These are phyloP conservation scores for Phoronis australis DNA, from an alignment of 2,888 invertebrate species.

Conservation along the genomic window DNA sequence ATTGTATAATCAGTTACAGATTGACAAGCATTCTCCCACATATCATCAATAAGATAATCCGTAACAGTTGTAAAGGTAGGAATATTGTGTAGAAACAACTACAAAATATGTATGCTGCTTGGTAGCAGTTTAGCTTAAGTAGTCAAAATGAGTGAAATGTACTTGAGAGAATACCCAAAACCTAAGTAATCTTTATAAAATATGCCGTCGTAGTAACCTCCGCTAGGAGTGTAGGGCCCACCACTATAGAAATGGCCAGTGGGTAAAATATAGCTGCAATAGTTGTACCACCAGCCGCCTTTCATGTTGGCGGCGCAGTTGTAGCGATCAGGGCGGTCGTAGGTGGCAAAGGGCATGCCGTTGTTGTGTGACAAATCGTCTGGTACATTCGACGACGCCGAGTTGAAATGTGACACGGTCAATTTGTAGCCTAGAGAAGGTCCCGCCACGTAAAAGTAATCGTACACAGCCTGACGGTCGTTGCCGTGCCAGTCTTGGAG, in stretches of 20 bases:
- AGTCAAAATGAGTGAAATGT: too few relatives aligned
- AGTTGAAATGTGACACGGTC: constrained; percentile 15
- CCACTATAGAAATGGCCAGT: constrained; percentile 34
- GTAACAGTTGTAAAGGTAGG: too few relatives aligned
- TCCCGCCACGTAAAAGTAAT: constrained; percentile 18
- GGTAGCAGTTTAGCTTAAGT: too few relatives aligned
- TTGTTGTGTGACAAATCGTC: constrained; percentile 32
- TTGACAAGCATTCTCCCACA: too few relatives aligned
- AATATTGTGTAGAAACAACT: too few relatives aligned
- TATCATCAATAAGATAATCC: too few relatives aligned
- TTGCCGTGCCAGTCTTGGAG: constrained; percentile 27
- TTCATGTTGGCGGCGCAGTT: constrained; percentile 27
- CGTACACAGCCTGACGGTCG: constrained; percentile 18
- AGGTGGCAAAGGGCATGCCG: constrained; percentile 25
- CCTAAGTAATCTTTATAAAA: constrained; percentile 37
- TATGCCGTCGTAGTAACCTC: constrained; percentile 31
- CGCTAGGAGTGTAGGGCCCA: constrained; percentile 25
- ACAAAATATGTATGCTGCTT: too few relatives aligned
- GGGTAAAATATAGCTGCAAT: constrained; percentile 28
- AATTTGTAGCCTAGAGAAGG: constrained; percentile 16
- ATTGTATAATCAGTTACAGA: too few relatives aligned
- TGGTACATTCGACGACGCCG: constrained; percentile 15
- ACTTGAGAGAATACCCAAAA: constrained; percentile 33
- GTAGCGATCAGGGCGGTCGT: constrained; percentile 23
- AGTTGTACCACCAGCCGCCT: constrained; percentile 43